Percentiles rank a stretch among this genome's conserved stretches.
phyloP scores from a whole-genome alignment of 2,797 vertebrate genomes.

The Anabacerthia variegaticeps region DNA sequence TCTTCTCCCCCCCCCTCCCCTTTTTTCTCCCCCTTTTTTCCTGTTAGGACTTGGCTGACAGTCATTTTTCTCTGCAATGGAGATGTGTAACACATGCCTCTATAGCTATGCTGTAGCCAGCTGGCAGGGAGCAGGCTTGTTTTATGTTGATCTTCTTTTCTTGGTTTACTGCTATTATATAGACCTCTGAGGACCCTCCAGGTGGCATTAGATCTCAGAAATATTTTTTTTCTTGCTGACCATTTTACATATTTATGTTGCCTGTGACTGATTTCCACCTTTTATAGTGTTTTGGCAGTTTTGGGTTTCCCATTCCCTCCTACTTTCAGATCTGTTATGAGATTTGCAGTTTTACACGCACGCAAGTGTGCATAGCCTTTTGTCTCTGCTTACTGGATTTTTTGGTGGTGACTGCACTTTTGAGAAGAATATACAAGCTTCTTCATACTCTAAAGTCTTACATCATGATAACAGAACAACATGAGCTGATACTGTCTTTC shows the following conservation, averaged over 20 bases:
- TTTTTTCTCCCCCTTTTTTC: background rate
- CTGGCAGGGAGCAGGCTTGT: background rate
- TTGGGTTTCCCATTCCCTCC: background rate
- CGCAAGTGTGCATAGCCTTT: background rate
- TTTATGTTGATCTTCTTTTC: background rate
- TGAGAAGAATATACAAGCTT: background rate
- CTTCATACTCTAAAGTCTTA: background rate
- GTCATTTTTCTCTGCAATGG: background rate
- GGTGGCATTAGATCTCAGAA: background rate
- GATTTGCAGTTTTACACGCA: background rate
- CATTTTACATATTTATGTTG: background rate
- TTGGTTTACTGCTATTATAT: background rate
- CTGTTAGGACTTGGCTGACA: background rate
- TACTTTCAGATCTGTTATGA: background rate
- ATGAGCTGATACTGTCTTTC: background rate
- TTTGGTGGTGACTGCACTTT: background rate
- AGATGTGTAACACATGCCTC: background rate
- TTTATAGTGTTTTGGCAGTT: background rate
- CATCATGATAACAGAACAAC: background rate
- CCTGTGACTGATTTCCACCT: background rate
- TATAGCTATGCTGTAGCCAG: background rate
- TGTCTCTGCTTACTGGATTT: background rate
- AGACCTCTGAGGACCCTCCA: background rate
- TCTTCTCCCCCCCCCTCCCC: fast-evolving
- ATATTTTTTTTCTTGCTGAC: background rate